Evolutionary conservation across 1,140 invertebrate species (phyloP).

Genomic region (Drosophila burlai): DNA sequence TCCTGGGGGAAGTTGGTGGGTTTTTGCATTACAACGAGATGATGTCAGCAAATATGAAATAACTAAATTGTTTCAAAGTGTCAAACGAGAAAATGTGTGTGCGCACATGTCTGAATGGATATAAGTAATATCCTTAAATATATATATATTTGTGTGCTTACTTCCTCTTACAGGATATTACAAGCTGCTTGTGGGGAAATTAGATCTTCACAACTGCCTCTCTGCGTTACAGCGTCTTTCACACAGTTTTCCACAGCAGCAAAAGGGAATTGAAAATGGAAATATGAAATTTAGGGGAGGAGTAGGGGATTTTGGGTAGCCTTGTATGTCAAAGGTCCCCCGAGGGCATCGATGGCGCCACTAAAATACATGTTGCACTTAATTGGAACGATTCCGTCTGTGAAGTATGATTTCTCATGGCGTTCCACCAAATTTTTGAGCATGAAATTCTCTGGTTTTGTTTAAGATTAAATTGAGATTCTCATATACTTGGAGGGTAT

Average conservation of each 20-base stretch:
- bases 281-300: neutral
- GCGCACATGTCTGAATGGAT: slow-evolving; percentile 3
- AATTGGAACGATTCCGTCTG: slow-evolving; percentile 76
- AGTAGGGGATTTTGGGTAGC: slow-evolving; percentile 20
- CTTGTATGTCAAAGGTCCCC: slow-evolving; percentile 63
- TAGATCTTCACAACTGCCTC: slow-evolving; percentile 66
- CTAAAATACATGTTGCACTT: slow-evolving; percentile 73
- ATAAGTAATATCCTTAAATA: slow-evolving; percentile 22
- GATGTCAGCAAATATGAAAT: slow-evolving; percentile 73
- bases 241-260: slow-evolving; percentile 31
- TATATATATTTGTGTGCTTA: neutral
- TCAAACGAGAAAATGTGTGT: slow-evolving; percentile 38
- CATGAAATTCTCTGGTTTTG: slow-evolving; percentile 12
- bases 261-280: slow-evolving; percentile 1
- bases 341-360: slow-evolving; percentile 62
- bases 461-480: neutral
- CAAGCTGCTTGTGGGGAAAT: slow-evolving; percentile 69
- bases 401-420: slow-evolving; percentile 68
- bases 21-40: slow-evolving; percentile 70
- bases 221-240: slow-evolving; percentile 34
- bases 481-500: slow-evolving; percentile 3
- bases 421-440: slow-evolving; percentile 15
- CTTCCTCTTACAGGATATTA: slow-evolving; percentile 70
- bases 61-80: slow-evolving; percentile 76
- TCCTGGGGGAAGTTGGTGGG: slow-evolving; percentile 23